Evolutionary conservation across 1,140 invertebrate genomes (phyloP).

Genomic region (Xylocopa sonorina): DNA sequence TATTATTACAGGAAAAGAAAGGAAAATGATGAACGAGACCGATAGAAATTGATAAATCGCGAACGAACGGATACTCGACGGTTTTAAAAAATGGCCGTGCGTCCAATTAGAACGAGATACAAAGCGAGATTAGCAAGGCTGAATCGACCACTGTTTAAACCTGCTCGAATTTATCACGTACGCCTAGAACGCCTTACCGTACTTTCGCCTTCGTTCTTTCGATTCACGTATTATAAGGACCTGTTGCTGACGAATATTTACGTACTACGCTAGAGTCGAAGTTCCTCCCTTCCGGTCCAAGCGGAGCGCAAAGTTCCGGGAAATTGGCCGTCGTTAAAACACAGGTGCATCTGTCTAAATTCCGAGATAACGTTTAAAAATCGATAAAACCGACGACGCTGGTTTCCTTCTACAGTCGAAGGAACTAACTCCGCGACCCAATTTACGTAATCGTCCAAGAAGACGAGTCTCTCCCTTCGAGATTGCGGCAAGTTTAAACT

Average conservation of each 20-base stretch:
- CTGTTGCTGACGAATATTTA: conserved; percentile 52
- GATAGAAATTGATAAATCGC: no score
- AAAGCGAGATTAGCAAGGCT: not conserved
- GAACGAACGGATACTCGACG: no score
- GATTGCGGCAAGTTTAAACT: not conserved
- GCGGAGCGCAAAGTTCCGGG: not conserved
- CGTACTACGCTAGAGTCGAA: not conserved
- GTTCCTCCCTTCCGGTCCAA: not conserved
- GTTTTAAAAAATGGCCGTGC: no score
- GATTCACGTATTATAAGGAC: conserved; percentile 24
- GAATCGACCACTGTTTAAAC: no score
- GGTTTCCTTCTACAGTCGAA: rapidly evolving
- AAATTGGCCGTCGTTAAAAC: not conserved
- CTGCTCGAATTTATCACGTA: not conserved
- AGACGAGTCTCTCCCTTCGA: not conserved
- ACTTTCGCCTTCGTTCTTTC: conserved; percentile 27
- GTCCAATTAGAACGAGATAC: no score
- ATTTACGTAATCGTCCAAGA: not conserved
- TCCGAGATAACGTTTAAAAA: not conserved
- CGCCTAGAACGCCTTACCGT: not conserved
- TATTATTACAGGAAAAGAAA: no score
- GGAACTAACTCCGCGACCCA: not conserved
- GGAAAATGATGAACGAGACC: no score
- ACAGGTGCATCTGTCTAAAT: not conserved
- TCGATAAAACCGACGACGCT: not conserved